Base-by-base conservation (phyloP, 1,140 invertebrate species). In the Pseudomyrmex cubaensis region DNA sequence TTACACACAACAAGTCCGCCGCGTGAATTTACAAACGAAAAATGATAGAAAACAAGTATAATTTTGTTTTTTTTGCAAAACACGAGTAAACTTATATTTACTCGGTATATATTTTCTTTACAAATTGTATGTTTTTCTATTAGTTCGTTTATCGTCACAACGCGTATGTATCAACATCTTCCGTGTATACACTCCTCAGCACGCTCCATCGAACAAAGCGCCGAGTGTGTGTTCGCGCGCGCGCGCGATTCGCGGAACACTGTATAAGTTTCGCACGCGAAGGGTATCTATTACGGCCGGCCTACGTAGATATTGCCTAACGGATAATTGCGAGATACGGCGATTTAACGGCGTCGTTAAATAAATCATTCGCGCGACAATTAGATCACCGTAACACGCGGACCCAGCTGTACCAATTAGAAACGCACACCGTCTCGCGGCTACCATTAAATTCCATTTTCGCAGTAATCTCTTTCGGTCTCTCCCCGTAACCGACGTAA, bases 361-460 rank as follows among this genome's bases (percentile, higher is more conserved):
- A 74, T 82, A 64, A 84, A 76, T 70, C 62, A 62, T 70, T 72
- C 17, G 52, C 35, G 52, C 48, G 73, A 78, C 70, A 78, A 87
- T 84, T 80, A 69, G 48, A 75, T 76, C 61, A 63, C 20, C 56
- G 56, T 72, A 56, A 25, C 25, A 44, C 13, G 35, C n/a, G 25
- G 44, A 12, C n/a, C 13, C 48, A 20, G 44, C 67, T 46, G 50
- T 7, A 35, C 72, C 70, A 87, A 89, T 89, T 86, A 90, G 84
- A 77, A 54, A 82, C 63, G 44, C 69, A 72, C 54, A 61, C 56
- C 46, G 54, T 46, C 66, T 74, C 22, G 67, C 35, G 35, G 35
- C 35, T 75, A 70, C 74, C 54, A 82, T 85, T 89, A 72, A 87
- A 88, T 89, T 86, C 84, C 84, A 83, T 85, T 82, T 83, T 85